Evolutionary conservation across 1,140 invertebrate genomes (phyloP).

Genomic region (Ceratosolen fusciceps): DNA sequence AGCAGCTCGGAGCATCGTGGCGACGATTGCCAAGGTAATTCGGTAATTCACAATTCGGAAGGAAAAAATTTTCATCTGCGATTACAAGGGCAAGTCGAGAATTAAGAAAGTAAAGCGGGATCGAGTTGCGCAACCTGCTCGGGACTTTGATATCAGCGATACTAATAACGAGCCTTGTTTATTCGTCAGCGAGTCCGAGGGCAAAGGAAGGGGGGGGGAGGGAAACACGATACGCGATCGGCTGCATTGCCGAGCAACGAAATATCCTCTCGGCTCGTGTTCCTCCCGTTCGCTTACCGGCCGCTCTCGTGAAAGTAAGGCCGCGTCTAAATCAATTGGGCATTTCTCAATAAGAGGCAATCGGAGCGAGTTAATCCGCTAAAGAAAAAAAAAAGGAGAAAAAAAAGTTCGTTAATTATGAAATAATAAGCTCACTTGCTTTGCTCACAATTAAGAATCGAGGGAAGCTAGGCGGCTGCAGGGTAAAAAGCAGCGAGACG

Average conservation of each 20-base stretch:
- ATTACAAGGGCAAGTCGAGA: background rate
- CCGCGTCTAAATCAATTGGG: background rate
- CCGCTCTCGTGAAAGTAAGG: background rate
- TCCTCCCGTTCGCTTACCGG: background rate
- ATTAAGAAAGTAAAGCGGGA: background rate
- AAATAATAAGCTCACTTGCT: background rate
- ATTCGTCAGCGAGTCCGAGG: no score
- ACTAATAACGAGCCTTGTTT: no score
- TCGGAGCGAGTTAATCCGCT: background rate
- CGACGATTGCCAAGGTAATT: background rate
- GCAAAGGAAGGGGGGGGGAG: background rate
- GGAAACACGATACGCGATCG: background rate
- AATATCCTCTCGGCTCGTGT: background rate
- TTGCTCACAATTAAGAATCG: background rate
- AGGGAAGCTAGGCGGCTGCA: background rate
- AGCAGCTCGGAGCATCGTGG: no score
- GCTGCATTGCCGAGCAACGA: background rate
- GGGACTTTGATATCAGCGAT: background rate
- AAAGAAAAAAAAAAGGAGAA: no score
- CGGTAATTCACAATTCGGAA: background rate
- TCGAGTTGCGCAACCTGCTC: background rate
- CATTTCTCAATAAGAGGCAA: background rate
- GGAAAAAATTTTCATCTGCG: background rate
- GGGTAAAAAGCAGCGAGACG: background rate
- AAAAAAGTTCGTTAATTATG: background rate